Percentiles rank a stretch among this genome's conserved stretches.
These are phyloP conservation scores for Chrysemys picta DNA, from an alignment of 2,113 vertebrate genomes.

Conservation along the genomic window DNA sequence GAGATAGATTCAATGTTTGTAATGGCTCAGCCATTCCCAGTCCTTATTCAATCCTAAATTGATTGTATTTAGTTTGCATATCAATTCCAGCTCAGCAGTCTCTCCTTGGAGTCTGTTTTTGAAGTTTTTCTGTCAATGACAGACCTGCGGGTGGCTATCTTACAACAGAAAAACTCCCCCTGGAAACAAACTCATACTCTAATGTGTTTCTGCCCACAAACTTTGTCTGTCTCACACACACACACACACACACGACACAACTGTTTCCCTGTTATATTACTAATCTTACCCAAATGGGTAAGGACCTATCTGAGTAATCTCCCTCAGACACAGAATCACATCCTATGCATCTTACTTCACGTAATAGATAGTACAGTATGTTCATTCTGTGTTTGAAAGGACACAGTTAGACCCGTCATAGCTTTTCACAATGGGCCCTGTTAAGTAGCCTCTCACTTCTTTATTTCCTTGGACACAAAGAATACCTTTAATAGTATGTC, in stretches of 20 bases:
- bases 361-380: background rate
- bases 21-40: no score
- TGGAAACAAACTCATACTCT: background rate
- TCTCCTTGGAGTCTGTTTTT: no score
- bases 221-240: background rate
- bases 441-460: background rate
- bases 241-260: background rate
- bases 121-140: no score
- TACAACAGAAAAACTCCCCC: background rate
- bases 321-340: background rate
- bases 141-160: no score
- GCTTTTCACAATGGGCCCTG: background rate
- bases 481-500: background rate
- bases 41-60: no score
- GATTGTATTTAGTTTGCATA: no score
- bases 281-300: background rate
- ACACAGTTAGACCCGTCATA: background rate
- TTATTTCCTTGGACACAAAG: background rate
- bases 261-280: background rate
- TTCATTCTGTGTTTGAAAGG: background rate
- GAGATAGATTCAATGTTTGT: no score
- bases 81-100: no score
- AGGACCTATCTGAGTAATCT: no score
- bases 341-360: background rate
- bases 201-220: background rate